These are phyloP conservation scores for Amphiura filiformis DNA, from an alignment of 35 echinoderm and acorn worm genomes.

Conservation along the genomic window DNA sequence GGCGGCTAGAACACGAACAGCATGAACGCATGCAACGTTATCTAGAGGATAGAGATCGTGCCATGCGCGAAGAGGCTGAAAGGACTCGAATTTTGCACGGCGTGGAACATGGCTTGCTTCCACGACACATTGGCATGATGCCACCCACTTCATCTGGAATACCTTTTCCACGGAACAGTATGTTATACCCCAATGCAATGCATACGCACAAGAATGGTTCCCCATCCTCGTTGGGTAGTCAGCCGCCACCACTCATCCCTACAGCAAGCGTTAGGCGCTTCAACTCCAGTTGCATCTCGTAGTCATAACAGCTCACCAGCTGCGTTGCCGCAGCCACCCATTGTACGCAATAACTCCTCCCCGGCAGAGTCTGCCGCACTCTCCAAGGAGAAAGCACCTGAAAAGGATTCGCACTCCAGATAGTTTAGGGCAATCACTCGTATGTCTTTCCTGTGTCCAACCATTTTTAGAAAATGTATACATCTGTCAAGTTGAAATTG, in stretches of 20 bases:
- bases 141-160: constrained; percentile 42
- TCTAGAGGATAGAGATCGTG: constrained; percentile 75
- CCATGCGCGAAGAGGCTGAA: constrained; percentile 61
- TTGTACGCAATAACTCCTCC: constrained; percentile 56
- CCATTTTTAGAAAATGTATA: neutral
- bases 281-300: constrained; percentile 31
- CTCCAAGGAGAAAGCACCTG: constrained; percentile 32
- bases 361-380: constrained; percentile 44
- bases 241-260: constrained; percentile 68
- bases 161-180: constrained; percentile 51
- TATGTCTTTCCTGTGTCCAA: neutral
- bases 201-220: constrained; percentile 69
- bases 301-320: constrained; percentile 45
- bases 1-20: constrained; percentile 45
- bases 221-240: constrained; percentile 55
- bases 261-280: constrained; percentile 45
- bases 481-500: too few relatives aligned
- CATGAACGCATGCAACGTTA: constrained; percentile 77
- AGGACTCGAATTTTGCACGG: constrained; percentile 61
- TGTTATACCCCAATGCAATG: constrained; percentile 56
- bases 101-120: constrained; percentile 22
- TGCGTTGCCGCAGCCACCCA: constrained; percentile 39
- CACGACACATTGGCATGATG: constrained; percentile 17
- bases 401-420: neutral
- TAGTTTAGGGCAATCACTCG: neutral